Evolutionary conservation across 2,888 invertebrate genomes (phyloP), one percentile per base, ranked within the genome.

Genomic region (Aradus depressus): DNA sequence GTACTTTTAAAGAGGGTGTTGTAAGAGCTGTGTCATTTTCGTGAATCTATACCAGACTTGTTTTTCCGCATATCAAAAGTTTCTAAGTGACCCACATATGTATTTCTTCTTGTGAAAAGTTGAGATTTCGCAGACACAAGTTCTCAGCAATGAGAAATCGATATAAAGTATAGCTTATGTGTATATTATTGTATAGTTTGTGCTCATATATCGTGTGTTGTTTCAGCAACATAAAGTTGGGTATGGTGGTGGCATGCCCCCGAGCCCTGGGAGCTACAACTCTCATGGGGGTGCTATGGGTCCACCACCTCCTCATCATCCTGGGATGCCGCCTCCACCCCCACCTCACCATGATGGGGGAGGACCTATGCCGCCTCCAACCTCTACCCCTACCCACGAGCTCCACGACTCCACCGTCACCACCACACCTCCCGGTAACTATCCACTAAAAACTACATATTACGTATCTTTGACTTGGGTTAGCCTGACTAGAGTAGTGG

Each of bases 191-290:
- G 10, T n/a, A 10, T 28, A 28, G 10, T 10, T 41, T 23, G 12
- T 43, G 23, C 5, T 48, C 19, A 18, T 38, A 18, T 48, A 10
- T 43, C 14, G 10, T 42, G 23, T 50, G 16, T n/a, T 41, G 38
- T 52, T 77, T 54, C 75, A 81, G 71, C 80, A 81, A 67, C 81
- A 81, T 71, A 77, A 80, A 68, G 69, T 67, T 53, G 70, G 67
- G 53, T 66, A 63, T 31, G 57, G 62, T 58, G 67, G 71, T 57
- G 73, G 72, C 60, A 75, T 76, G 67, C 77, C 76, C 49, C 74
- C 77, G 52, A 76, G 75, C 66, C 74, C 76, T 53, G 74, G 74
- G 14, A 58, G 56, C 34, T 58, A 56, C 44, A 56, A 56, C 41
- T 55, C 55, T 14, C 58, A 77, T 77, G 38, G 60, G 50, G 41